Percentiles rank a stretch among this genome's conserved stretches.
phyloP scores from a whole-genome alignment of 2,888 invertebrate species.

The Torymus texanus region DNA sequence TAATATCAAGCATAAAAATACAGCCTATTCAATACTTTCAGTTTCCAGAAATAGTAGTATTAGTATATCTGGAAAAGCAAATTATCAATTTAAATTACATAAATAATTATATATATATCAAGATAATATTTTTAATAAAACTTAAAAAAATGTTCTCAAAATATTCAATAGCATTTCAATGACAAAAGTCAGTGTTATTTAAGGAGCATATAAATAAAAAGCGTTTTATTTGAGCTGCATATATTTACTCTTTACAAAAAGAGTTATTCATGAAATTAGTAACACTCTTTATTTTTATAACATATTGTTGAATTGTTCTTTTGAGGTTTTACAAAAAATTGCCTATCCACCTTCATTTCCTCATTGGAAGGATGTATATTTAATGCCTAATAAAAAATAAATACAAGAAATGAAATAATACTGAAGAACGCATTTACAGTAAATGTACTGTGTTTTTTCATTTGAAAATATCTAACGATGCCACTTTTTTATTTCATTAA shows the following conservation, averaged over 20 bases:
- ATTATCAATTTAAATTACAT: too few relatives aligned
- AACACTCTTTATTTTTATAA: constrained; percentile 2
- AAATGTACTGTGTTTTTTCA: constrained; percentile 13
- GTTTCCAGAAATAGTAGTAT: not conserved
- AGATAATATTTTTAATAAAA: too few relatives aligned
- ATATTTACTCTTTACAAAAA: constrained; percentile 1
- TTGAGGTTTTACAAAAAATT: constrained; percentile 26
- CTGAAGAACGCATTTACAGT: constrained; percentile 21
- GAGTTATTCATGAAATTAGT: constrained; percentile 4
- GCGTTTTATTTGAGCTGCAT: constrained; percentile 7
- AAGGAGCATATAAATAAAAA: not conserved
- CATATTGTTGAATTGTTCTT: constrained; percentile 15
- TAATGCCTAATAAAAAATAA: constrained; percentile 15
- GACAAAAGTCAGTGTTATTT: too few relatives aligned
- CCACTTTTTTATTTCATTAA: constrained; percentile 25
- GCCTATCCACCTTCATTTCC: not conserved
- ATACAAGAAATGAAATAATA: constrained; percentile 11
- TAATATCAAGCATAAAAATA: constrained; percentile 5
- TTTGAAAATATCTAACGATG: constrained; percentile 16
- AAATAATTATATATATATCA: too few relatives aligned
- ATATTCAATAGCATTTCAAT: too few relatives aligned
- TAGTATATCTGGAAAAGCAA: too few relatives aligned
- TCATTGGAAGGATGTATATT: constrained; percentile 17
- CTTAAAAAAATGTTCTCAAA: too few relatives aligned
- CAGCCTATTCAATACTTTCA: constrained; percentile 14